Evolutionary conservation across 2,888 invertebrate species (phyloP).

Genomic region (Heterodera filipjevi): DNA sequence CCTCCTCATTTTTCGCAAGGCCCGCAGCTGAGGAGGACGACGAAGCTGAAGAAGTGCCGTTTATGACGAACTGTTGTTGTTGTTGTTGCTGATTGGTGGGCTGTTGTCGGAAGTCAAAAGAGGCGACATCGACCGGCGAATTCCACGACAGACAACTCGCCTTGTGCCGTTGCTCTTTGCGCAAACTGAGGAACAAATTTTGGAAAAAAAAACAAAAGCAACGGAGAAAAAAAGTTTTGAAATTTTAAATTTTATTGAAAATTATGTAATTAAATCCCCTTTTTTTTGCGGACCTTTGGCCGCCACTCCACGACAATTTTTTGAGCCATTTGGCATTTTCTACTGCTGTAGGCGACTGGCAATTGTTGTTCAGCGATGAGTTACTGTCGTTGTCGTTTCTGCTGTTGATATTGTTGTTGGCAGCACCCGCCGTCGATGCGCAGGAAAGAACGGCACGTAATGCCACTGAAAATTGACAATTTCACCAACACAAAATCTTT

Average conservation of each 20-base stretch:
- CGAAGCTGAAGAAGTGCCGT: neutral
- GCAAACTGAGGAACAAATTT: neutral
- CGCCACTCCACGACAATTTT: neutral
- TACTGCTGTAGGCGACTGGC: neutral
- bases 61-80: neutral
- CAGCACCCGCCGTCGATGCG: neutral
- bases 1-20: neutral
- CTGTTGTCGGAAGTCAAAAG: neutral
- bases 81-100: neutral
- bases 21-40: neutral
- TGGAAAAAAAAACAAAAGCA: neutral
- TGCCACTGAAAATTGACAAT: neutral
- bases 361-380: neutral
- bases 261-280: too few species aligned
- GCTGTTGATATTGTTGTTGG: neutral
- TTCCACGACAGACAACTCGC: neutral
- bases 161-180: neutral
- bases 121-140: neutral
- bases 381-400: neutral
- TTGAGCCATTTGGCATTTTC: constrained; percentile 7
- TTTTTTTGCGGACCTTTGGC: neutral
- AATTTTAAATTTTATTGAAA: too few species aligned
- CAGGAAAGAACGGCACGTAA: constrained; percentile 21
- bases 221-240: neutral
- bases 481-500: neutral